A percentile compares a stretch with the other conserved stretches of the same genome.
These are phyloP conservation scores for Troglohyphantes excavatus DNA, from an alignment of 2,888 invertebrate genomes.

Conservation along the genomic window DNA sequence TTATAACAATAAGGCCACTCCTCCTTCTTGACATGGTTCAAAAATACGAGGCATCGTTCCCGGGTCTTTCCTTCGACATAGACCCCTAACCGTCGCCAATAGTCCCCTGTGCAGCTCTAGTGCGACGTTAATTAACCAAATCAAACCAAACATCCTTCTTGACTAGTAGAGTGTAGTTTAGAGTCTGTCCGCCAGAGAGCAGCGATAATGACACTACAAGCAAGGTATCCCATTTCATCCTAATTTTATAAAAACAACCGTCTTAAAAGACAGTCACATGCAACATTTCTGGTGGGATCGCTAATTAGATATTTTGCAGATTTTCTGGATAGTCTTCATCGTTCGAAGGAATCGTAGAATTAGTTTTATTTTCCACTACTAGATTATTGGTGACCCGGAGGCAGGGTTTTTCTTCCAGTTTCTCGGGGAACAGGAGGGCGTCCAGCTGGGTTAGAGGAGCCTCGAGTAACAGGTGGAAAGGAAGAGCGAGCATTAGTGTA, in stretches of 20 bases:
- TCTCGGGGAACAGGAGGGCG: background rate
- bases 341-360: background rate
- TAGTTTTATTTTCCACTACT: background rate
- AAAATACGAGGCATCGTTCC: too few relatives aligned
- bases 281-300: background rate
- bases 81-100: too few relatives aligned
- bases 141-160: too few relatives aligned
- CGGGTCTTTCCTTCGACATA: too few relatives aligned
- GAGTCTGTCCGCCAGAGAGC: too few relatives aligned
- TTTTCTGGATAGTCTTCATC: background rate
- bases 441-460: background rate
- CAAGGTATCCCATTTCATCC: too few relatives aligned
- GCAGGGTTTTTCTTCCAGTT: background rate
- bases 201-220: too few relatives aligned
- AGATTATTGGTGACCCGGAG: background rate
- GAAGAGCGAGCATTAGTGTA: background rate
- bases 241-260: constrained; percentile 13
- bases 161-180: too few relatives aligned
- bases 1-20: too few relatives aligned
- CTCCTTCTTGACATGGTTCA: too few relatives aligned
- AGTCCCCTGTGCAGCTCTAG: too few relatives aligned
- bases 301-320: background rate
- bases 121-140: too few relatives aligned
- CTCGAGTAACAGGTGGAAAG: constrained; percentile 4
- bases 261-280: background rate